Evolutionary conservation across 1,140 invertebrate genomes (phyloP), one percentile per base, ranked within the genome.

Genomic region (Hycleus cichorii): DNA sequence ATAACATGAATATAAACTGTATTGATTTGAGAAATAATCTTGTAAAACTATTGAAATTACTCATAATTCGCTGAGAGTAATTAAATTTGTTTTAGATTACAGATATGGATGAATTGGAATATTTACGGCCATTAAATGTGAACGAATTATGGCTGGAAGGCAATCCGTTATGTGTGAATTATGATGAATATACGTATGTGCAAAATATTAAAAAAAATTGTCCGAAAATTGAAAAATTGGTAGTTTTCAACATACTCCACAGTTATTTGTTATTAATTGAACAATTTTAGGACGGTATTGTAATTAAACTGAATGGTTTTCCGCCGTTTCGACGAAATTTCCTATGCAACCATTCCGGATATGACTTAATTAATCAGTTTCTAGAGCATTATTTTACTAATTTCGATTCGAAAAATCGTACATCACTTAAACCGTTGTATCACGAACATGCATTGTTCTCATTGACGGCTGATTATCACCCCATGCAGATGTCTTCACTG

Each of bases 381-480:
- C 69, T 93, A 8, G 83, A 90, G 53, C 86, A 91, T 71, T 95
- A 89, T 74, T 94, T 89, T 63, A 80, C 79, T 0, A 81, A 93
- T 40, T 96, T 88, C 69, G 93, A 95, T 76, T 85, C 84, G 10
- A 83, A 83, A 8, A 85, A 87, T 65, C 77, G 91, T n/a, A 83
- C 87, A 59, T 77, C 81, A 0, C 68, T 96, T 39, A 66, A 88
- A 6, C 83, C 88, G 57, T 89, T 93, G 0, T 96, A 96, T 72
- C 88, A 94, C 69, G 88, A 91, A 65, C 75, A 87, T 24, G 88
- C 90, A 0, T 76, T 81, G 55, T 86, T 93, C 67, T 92, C 90
- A 3, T 75, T 91, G 66, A 76, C 78, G 3, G 56, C 77, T 52
- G 76, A 73, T 18, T 79, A 81, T 60, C 60, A 75, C 42, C 67